These are phyloP conservation scores for Syngnathus rostellatus DNA, from an alignment of 2,797 vertebrate genomes.

Conservation along the genomic window DNA sequence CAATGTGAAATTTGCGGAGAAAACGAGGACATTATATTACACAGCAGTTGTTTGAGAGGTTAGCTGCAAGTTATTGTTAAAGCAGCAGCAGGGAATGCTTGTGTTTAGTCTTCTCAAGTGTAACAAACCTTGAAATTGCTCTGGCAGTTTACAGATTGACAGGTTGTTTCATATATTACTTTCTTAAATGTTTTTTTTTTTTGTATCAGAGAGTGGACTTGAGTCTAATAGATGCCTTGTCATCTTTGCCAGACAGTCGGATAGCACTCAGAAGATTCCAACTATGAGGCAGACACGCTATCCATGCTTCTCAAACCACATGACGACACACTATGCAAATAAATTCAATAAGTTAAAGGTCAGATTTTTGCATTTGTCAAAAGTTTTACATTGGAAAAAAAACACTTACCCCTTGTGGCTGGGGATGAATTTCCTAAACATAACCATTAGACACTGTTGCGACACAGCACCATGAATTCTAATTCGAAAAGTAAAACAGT, in stretches of 20 bases:
- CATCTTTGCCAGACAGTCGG: too few relatives aligned
- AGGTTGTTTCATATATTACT: not conserved
- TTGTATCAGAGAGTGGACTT: not conserved
- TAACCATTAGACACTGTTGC: not conserved
- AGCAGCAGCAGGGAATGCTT: not conserved
- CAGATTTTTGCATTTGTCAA: too few relatives aligned
- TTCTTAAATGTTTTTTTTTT: not conserved
- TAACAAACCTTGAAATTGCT: not conserved
- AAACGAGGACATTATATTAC: not conserved
- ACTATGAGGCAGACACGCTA: too few relatives aligned
- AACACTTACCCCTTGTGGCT: too few relatives aligned
- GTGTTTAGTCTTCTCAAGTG: not conserved
- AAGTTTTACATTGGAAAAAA: too few relatives aligned
- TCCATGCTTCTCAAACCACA: too few relatives aligned
- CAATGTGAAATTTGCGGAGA: not conserved
- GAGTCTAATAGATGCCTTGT: not conserved
- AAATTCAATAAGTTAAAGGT: too few relatives aligned
- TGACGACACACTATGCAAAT: too few relatives aligned
- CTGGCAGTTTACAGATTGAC: not conserved
- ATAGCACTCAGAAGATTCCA: too few relatives aligned
- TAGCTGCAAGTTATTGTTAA: not conserved
- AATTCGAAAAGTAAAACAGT: not conserved
- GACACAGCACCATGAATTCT: not conserved
- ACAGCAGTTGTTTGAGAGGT: not conserved
- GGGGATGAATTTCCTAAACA: not conserved